These are phyloP conservation scores for Clivina fossor DNA, from an alignment of 2,888 invertebrate genomes.

Conservation along the genomic window DNA sequence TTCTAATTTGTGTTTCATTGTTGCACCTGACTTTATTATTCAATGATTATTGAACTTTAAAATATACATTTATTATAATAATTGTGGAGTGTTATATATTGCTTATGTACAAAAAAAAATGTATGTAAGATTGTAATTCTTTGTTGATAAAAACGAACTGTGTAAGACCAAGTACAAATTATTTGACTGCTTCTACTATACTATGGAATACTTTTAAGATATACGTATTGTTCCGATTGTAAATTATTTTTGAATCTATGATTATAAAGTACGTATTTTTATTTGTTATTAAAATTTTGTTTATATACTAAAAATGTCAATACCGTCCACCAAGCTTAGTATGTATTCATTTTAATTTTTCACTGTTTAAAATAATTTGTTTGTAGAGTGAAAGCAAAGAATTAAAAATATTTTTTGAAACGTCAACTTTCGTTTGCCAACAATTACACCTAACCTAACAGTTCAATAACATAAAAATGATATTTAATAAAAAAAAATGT, in stretches of 20 bases:
- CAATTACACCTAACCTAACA: neutral
- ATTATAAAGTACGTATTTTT: too few relatives aligned
- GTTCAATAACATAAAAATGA: neutral
- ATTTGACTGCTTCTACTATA: slow-evolving; percentile 15
- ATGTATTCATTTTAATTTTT: slow-evolving; percentile 28
- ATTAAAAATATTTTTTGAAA: slow-evolving; percentile 23
- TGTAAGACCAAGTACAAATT: slow-evolving; percentile 17
- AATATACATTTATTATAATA: too few relatives aligned
- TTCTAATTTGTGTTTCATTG: neutral
- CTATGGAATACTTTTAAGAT: too few relatives aligned
- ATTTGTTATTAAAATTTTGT: too few relatives aligned
- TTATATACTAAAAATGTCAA: too few relatives aligned
- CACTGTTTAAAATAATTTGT: slow-evolving; percentile 28
- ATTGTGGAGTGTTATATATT: slow-evolving; percentile 21
- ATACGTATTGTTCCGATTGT: too few relatives aligned
- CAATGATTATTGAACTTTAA: too few relatives aligned
- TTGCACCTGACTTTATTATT: too few relatives aligned
- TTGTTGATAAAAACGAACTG: too few relatives aligned
- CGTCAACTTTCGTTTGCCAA: neutral
- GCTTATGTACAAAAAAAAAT: too few relatives aligned
- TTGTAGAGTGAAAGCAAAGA: slow-evolving; percentile 15
- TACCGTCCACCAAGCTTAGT: slow-evolving; percentile 27
- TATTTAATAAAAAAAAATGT: neutral
- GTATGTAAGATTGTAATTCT: too few relatives aligned
- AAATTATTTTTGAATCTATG: too few relatives aligned